phyloP scores from a whole-genome alignment of 2,113 vertebrate genomes.

The Falco punctatus region DNA sequence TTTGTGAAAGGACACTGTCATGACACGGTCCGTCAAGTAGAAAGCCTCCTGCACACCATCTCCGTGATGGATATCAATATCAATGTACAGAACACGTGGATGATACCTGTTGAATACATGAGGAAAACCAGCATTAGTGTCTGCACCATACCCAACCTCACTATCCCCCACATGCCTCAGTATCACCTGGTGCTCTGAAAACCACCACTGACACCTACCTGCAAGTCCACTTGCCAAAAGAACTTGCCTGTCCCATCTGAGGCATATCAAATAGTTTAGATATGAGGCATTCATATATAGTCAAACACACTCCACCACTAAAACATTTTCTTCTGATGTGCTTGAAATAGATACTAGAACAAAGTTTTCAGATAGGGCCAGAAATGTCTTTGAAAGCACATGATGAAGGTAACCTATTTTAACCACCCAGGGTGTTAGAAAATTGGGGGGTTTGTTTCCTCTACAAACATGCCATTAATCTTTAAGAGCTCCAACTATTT shows the following conservation, averaged over 20 bases:
- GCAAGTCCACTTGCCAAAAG: background rate
- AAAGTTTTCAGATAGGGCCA: background rate
- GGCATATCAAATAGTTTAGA: accelerated
- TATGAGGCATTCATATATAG: accelerated
- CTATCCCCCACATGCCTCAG: background rate
- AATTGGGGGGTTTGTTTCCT: background rate
- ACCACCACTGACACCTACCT: accelerated
- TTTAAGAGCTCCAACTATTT: background rate
- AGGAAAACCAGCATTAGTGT: background rate
- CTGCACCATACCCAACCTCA: background rate
- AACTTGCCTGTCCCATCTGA: background rate
- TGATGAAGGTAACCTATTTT: background rate
- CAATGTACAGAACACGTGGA: slow-evolving; percentile 95
- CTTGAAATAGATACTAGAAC: background rate
- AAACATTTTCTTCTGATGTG: background rate
- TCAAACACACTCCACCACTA: background rate
- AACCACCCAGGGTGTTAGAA: background rate
- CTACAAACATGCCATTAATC: accelerated
- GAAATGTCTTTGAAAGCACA: background rate
- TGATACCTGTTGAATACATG: slow-evolving; percentile 83
- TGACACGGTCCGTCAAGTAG: slow-evolving; percentile 96
- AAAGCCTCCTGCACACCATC: slow-evolving; percentile 98
- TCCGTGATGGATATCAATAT: slow-evolving; percentile 98
- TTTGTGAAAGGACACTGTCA: slow-evolving; percentile 99
- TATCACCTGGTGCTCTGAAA: background rate